These are phyloP conservation scores for Lagocephalus sceleratus DNA, from an alignment of 2,797 vertebrate genomes.

Conservation along the genomic window DNA sequence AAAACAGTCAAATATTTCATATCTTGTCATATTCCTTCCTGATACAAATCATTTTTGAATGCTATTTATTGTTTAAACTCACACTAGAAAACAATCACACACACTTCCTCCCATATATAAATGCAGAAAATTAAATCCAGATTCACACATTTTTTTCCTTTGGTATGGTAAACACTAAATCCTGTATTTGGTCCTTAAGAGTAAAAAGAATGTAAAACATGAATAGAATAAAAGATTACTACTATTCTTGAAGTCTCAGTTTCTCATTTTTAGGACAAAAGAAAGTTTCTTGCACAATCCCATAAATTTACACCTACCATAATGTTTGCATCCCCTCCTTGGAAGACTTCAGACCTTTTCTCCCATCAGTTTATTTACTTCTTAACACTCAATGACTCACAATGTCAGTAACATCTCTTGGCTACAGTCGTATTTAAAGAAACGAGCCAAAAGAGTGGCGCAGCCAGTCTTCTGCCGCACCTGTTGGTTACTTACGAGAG, in stretches of 20 bases:
- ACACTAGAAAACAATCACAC: not conserved
- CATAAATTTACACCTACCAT: not conserved
- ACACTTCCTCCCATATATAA: not conserved
- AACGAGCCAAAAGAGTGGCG: constrained; percentile 53
- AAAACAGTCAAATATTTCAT: constrained; percentile 27
- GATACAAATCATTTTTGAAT: constrained; percentile 5
- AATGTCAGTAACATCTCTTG: constrained; percentile 59
- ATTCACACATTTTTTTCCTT: not conserved
- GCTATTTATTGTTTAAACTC: not conserved
- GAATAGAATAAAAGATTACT: not conserved
- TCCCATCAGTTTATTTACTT: constrained; percentile 49
- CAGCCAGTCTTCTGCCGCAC: constrained; percentile 52
- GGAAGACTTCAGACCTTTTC: constrained; percentile 26
- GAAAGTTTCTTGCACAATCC: not conserved
- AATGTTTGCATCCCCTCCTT: constrained; percentile 15
- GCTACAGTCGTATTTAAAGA: constrained; percentile 62
- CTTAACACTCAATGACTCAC: constrained; percentile 49
- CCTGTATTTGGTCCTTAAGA: constrained; percentile 1
- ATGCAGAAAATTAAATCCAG: not conserved
- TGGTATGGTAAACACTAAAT: not conserved
- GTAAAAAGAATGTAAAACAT: not conserved
- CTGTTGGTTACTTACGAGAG: constrained; percentile 63
- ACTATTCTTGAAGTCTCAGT: not conserved
- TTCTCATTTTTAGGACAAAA: not conserved
- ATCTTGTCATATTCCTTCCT: constrained; percentile 23